Evolutionary conservation across 2,113 vertebrate species (phyloP).

Genomic region (Campylorhamphus procurvoides): DNA sequence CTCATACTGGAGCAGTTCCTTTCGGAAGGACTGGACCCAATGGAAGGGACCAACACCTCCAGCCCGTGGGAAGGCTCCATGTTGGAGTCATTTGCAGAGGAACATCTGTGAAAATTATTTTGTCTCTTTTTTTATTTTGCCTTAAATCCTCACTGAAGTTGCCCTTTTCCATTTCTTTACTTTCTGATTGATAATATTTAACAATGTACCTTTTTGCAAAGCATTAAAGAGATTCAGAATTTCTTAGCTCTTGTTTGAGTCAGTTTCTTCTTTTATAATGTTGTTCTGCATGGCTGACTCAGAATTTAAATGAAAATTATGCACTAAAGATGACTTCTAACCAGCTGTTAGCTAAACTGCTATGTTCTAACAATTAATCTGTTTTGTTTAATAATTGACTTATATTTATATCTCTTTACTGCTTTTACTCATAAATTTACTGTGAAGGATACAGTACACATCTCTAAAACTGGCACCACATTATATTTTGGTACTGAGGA

Average conservation of each 20-base stretch:
- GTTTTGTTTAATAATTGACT: not conserved
- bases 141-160: not conserved
- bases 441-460: not conserved
- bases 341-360: not conserved
- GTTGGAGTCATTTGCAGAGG: not conserved
- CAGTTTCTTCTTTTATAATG: not conserved
- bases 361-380: not conserved
- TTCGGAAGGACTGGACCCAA: rapidly evolving
- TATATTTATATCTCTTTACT: not conserved
- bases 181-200: not conserved
- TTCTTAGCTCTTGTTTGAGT: not conserved
- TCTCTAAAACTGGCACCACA: not conserved
- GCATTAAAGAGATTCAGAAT: not conserved
- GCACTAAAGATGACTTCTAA: not conserved
- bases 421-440: not conserved
- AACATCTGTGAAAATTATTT: not conserved
- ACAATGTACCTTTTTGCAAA: not conserved
- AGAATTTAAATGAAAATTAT: not conserved
- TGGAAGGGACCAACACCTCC: not conserved
- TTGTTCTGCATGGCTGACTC: not conserved
- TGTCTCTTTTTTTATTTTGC: not conserved
- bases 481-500: not conserved
- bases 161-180: not conserved
- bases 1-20: rapidly evolving
- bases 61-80: rapidly evolving